These are phyloP conservation scores for Drosophila sulfurigaster DNA, from an alignment of 1,140 invertebrate species.

Conservation along the genomic window DNA sequence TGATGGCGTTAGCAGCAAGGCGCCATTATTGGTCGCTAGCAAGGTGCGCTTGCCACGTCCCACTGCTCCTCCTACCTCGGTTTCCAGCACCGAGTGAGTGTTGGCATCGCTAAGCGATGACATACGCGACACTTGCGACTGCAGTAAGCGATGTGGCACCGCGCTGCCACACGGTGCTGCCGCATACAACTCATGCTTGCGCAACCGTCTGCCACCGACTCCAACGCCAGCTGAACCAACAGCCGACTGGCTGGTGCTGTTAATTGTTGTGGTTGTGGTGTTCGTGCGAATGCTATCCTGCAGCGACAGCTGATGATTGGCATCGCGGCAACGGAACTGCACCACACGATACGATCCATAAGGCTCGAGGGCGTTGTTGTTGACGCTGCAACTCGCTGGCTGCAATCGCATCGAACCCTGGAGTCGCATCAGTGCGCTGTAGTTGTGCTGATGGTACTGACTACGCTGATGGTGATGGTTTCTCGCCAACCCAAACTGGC, in stretches of 20 bases:
- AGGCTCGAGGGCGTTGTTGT: conserved; percentile 78
- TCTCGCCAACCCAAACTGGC: conserved; percentile 66
- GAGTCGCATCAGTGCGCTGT: conserved; percentile 69
- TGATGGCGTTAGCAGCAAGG: conserved; percentile 49
- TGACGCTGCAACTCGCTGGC: conserved; percentile 67
- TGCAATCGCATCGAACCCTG: conserved; percentile 74
- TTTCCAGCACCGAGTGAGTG: conserved; percentile 52
- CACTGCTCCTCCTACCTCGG: conserved; percentile 46
- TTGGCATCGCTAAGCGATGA: conserved; percentile 59
- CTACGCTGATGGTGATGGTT: conserved; percentile 65
- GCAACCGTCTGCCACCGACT: conserved; percentile 35
- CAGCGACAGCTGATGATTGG: conserved; percentile 68
- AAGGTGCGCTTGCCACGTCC: conserved; percentile 60
- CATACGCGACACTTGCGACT: conserved; percentile 63
- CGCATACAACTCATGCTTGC: conserved; percentile 58
- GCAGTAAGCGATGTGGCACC: conserved; percentile 60
- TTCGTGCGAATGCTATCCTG: conserved; percentile 76
- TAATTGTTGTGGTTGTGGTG: conserved; percentile 71
- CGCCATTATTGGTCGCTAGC: conserved; percentile 70
- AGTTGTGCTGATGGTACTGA: conserved; percentile 71
- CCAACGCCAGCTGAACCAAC: conserved; percentile 24
- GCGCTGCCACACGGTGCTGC: not conserved
- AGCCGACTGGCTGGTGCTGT: conserved; percentile 52
- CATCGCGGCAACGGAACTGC: conserved; percentile 75
- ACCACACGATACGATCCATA: conserved; percentile 76